Conservation (phyloP, 1,140 invertebrate species). For the Megathymus violae region DNA sequence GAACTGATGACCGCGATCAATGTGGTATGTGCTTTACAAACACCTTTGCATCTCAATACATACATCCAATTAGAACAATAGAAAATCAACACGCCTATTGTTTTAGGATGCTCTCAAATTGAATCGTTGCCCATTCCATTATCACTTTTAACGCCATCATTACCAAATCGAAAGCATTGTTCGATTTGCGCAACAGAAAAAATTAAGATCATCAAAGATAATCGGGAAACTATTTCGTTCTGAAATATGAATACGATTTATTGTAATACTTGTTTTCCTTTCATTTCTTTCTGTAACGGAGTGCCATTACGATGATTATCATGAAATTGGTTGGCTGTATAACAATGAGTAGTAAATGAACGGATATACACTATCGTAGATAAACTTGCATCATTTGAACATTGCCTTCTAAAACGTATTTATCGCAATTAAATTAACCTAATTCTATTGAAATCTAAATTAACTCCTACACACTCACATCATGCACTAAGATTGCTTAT, state of each 20-base stretch:
- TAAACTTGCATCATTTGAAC: not conserved
- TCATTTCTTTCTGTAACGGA: conserved; percentile 11
- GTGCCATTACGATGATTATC: conserved; percentile 26
- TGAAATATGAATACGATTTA: conserved; percentile 18
- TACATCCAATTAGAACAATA: conserved; percentile 33
- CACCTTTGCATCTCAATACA: not conserved
- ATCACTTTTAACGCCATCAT: conserved; percentile 25
- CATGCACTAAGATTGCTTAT: too few relatives aligned
- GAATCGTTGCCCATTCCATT: conserved; percentile 34
- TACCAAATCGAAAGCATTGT: conserved; percentile 29
- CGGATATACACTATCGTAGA: not conserved
- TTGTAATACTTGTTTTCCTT: conserved; percentile 19
- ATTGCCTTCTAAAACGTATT: too few relatives aligned
- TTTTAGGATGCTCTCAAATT: conserved; percentile 33
- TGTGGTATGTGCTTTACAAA: not conserved
- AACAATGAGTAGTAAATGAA: conserved; percentile 19
- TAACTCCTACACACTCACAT: too few relatives aligned
- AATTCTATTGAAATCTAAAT: too few relatives aligned
- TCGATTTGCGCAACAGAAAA: conserved; percentile 22
- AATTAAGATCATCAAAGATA: conserved; percentile 5
- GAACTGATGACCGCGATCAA: not conserved
- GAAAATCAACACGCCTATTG: conserved; percentile 32
- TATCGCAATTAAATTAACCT: too few relatives aligned
- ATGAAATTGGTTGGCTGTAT: conserved; percentile 18
- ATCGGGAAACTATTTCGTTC: conserved; percentile 18